These are phyloP conservation scores for Amblyopsis rosae DNA, from an alignment of 2,113 vertebrate species.

Conservation along the genomic window DNA sequence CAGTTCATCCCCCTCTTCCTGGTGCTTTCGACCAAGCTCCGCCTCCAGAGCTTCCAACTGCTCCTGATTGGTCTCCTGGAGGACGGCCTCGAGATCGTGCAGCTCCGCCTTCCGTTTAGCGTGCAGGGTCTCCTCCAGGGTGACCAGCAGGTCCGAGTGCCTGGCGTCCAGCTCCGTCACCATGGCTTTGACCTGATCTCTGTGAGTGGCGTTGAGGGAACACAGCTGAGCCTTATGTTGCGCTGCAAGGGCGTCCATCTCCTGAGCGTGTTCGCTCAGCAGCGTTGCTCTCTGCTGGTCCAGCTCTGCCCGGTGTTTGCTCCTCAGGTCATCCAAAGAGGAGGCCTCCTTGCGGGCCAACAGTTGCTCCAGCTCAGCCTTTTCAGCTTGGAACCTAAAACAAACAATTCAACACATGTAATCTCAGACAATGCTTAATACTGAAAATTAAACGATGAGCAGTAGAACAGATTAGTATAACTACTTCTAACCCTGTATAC, in stretches of 20 bases:
- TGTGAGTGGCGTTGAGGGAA: slow-evolving; percentile 64
- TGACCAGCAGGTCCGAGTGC: slow-evolving; percentile 57
- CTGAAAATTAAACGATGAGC: too few species aligned
- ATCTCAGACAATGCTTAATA: not conserved
- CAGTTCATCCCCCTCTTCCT: slow-evolving; percentile 76
- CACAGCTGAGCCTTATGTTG: slow-evolving; percentile 63
- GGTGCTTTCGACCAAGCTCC: slow-evolving; percentile 75
- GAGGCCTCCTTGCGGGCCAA: slow-evolving; percentile 74
- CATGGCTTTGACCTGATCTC: slow-evolving; percentile 47
- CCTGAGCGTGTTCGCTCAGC: slow-evolving; percentile 43
- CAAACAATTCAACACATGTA: not conserved
- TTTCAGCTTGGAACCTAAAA: slow-evolving; percentile 82
- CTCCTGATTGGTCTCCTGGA: slow-evolving; percentile 66
- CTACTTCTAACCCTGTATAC: too few species aligned
- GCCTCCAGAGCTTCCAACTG: slow-evolving; percentile 74
- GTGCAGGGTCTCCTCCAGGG: slow-evolving; percentile 62
- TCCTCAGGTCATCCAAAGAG: slow-evolving; percentile 71
- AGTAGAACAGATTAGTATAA: too few species aligned
- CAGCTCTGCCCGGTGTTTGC: slow-evolving; percentile 52
- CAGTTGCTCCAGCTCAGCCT: slow-evolving; percentile 67
- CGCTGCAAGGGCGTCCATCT: slow-evolving; percentile 47
- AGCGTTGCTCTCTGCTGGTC: slow-evolving; percentile 41
- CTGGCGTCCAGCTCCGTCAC: slow-evolving; percentile 47
- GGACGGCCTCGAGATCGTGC: slow-evolving; percentile 54
- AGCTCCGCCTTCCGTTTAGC: slow-evolving; percentile 73